Conservation (phyloP, 2,888 invertebrate species). For the Strigamia crassipes region DNA sequence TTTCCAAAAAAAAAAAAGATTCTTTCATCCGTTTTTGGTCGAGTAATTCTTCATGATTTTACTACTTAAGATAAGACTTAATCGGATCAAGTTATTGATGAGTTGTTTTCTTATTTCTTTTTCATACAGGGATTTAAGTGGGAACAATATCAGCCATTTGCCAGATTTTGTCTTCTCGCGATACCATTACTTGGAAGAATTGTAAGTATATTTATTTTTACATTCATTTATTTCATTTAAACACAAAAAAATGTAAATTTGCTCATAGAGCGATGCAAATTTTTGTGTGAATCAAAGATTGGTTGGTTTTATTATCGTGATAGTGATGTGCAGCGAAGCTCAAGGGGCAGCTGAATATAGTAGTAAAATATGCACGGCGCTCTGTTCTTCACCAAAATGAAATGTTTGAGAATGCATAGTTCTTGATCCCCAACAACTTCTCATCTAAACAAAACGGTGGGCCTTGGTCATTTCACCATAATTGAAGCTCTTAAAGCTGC, state of each 20-base stretch:
- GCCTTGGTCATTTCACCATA: neutral
- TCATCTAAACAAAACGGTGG: neutral
- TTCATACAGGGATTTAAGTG: slow-evolving; percentile 14
- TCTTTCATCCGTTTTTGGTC: neutral
- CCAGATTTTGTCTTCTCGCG: slow-evolving; percentile 41
- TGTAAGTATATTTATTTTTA: slow-evolving; percentile 37
- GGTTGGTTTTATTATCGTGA: neutral
- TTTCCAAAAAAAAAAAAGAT: neutral
- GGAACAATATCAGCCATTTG: slow-evolving; percentile 38
- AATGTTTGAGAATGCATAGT: neutral
- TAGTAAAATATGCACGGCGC: neutral
- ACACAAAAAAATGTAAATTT: neutral
- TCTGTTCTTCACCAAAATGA: neutral
- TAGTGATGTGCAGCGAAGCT: neutral
- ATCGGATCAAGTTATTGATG: slow-evolving; percentile 16
- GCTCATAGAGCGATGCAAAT: neutral
- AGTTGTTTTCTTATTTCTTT: slow-evolving; percentile 33
- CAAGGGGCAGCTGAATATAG: neutral
- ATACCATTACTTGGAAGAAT: slow-evolving; percentile 38
- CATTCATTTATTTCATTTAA: neutral
- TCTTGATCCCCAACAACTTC: neutral
- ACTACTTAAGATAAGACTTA: slow-evolving; percentile 12
- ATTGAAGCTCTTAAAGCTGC: neutral
- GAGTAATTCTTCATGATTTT: slow-evolving; percentile 2
- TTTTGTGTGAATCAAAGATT: neutral